These are phyloP conservation scores for Exephanes ischioxanthus DNA, from an alignment of 2,888 invertebrate genomes.

Conservation along the genomic window DNA sequence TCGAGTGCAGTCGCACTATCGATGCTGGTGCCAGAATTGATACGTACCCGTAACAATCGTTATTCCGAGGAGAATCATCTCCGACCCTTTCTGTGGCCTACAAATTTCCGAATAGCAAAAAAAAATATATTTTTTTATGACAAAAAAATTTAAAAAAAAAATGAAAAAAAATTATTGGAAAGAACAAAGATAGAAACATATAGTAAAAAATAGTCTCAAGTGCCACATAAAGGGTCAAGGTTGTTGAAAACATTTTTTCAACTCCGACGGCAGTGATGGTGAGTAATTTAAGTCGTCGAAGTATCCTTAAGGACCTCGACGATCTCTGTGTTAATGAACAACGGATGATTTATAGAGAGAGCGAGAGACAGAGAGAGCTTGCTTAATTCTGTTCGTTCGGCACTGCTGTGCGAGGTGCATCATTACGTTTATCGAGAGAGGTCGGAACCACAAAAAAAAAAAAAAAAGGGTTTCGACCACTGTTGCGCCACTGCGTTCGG, in stretches of 20 bases:
- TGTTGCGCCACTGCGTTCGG: constrained; percentile 79
- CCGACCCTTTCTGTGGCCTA: constrained; percentile 31
- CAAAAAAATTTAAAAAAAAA: background rate
- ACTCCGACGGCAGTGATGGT: constrained; percentile 83
- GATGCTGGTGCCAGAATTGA: constrained; percentile 45
- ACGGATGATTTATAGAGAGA: constrained; percentile 45
- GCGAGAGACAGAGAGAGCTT: constrained; percentile 51
- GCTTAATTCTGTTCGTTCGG: constrained; percentile 72
- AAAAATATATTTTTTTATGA: constrained; percentile 11
- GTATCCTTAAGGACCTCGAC: constrained; percentile 53
- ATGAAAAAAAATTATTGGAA: background rate
- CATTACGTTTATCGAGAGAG: constrained; percentile 50
- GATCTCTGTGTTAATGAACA: constrained; percentile 25
- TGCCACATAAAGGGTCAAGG: constrained; percentile 46
- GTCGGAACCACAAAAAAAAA: constrained; percentile 56
- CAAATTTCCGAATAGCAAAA: background rate
- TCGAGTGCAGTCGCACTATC: constrained; percentile 63
- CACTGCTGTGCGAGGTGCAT: constrained; percentile 73
- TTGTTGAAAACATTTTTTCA: constrained; percentile 81
- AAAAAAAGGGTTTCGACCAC: constrained; percentile 57
- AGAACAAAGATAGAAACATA: background rate
- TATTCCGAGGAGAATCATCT: constrained; percentile 33
- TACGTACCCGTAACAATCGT: constrained; percentile 27
- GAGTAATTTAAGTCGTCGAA: constrained; percentile 48
- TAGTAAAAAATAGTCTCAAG: background rate